Conservation (phyloP, 2,113 vertebrate species). For the Odobenus rosmarus region DNA sequence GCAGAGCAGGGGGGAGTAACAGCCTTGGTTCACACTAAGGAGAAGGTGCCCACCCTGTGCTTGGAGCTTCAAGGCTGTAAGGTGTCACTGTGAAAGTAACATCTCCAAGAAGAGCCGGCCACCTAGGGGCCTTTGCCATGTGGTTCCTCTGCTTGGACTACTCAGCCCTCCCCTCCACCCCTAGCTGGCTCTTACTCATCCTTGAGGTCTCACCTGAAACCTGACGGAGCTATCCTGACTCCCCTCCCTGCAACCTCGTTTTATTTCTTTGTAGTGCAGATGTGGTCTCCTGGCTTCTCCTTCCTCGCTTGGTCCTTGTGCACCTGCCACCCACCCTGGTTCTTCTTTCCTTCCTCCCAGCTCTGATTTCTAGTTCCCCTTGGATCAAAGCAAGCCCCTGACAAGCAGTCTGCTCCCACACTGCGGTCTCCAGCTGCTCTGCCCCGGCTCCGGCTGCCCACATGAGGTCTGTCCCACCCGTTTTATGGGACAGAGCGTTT, state of each 20-base stretch:
- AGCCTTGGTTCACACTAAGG: neutral
- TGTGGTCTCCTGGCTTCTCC: neutral
- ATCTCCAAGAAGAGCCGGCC: neutral
- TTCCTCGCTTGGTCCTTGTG: neutral
- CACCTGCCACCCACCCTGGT: neutral
- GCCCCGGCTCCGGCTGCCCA: neutral
- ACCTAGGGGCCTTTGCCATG: neutral
- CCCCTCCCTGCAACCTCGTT: neutral
- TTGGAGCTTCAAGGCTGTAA: neutral
- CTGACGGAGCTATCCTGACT: neutral
- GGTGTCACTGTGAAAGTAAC: neutral
- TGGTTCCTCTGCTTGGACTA: neutral
- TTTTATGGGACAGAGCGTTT: neutral
- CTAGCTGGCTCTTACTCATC: neutral
- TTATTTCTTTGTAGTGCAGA: neutral
- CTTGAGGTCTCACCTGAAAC: neutral
- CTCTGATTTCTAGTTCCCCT: neutral
- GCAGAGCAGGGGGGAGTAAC: accelerated
- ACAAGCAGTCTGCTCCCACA: neutral
- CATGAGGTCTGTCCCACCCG: neutral
- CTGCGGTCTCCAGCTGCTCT: neutral
- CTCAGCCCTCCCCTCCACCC: neutral
- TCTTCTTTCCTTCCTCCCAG: neutral
- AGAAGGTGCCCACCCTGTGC: neutral
- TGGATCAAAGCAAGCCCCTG: neutral